Conservation (phyloP, 2,113 vertebrate genomes). For the Limanda limanda region DNA sequence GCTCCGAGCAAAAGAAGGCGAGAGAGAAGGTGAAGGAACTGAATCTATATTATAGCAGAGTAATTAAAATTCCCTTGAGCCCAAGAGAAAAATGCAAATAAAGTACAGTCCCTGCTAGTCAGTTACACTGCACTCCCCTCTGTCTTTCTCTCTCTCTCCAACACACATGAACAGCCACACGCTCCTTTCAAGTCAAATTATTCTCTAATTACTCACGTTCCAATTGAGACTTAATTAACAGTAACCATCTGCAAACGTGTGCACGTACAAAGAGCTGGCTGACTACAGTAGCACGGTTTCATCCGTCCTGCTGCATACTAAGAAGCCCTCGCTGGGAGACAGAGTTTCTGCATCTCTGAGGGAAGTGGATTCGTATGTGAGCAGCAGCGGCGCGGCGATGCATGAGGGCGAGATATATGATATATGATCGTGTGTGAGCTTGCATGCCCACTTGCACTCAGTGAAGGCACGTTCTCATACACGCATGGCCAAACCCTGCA, state of each 20-base stretch:
- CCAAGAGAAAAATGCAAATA: conserved; percentile 69
- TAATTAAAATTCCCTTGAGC: conserved; percentile 68
- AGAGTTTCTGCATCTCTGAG: conserved; percentile 41
- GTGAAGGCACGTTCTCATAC: conserved; percentile 38
- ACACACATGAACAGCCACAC: conserved; percentile 52
- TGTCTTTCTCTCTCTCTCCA: conserved; percentile 32
- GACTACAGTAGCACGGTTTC: conserved; percentile 40
- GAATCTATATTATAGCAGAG: conserved; percentile 54
- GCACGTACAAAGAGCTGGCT: conserved; percentile 30
- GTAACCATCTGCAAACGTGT: conserved; percentile 76
- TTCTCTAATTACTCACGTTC: conserved; percentile 81
- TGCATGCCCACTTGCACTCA: conserved; percentile 23
- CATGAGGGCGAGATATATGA: conserved; percentile 54
- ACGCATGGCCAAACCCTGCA: conserved; percentile 45
- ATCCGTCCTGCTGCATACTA: conserved; percentile 52
- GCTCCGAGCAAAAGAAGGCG: conserved; percentile 13
- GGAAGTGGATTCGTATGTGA: conserved; percentile 41
- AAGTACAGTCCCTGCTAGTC: conserved; percentile 45
- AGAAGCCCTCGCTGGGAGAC: conserved; percentile 33
- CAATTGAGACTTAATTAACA: conserved; percentile 80
- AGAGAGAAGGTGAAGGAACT: conserved; percentile 35
- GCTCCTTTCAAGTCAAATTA: conserved; percentile 71
- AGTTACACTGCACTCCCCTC: conserved; percentile 31
- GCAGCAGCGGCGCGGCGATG: conserved; percentile 24
- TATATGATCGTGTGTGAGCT: conserved; percentile 42